Evolutionary conservation across 2,113 vertebrate species (phyloP).

Genomic region (Grammomys surdaster): DNA sequence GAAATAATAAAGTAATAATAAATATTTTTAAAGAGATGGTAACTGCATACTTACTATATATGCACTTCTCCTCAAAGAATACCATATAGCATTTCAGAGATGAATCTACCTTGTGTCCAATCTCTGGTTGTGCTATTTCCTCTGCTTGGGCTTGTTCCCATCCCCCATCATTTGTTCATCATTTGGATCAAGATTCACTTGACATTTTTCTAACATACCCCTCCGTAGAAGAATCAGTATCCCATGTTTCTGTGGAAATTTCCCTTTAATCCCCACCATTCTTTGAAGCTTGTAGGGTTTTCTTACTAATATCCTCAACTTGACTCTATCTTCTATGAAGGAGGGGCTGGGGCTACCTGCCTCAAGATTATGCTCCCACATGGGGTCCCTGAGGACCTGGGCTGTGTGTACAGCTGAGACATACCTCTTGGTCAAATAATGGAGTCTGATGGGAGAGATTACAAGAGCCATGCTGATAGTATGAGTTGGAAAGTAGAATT

Average conservation of each 20-base stretch:
- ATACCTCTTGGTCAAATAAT: background rate
- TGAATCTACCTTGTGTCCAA: background rate
- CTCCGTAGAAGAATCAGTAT: background rate
- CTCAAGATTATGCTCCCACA: background rate
- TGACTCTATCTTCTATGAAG: background rate
- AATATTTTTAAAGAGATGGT: background rate
- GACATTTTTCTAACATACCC: background rate
- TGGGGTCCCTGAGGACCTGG: background rate
- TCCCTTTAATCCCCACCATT: background rate
- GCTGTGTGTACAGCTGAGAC: background rate
- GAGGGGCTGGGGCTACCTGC: background rate
- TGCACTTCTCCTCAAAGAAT: background rate
- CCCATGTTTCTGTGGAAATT: background rate
- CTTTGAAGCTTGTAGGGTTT: background rate
- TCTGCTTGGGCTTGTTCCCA: background rate
- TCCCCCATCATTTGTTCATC: no score
- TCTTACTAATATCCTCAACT: background rate
- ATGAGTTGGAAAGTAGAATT: constrained; percentile 32
- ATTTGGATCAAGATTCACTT: background rate
- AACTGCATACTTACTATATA: background rate
- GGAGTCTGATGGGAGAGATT: background rate
- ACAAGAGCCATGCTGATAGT: background rate
- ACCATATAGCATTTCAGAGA: background rate
- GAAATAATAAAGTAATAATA: background rate
- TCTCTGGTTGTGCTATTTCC: background rate